A percentile compares a stretch with the other conserved stretches of the same genome.
phyloP scores from a whole-genome alignment of 2,113 vertebrate genomes.

The Lutjanus erythropterus region DNA sequence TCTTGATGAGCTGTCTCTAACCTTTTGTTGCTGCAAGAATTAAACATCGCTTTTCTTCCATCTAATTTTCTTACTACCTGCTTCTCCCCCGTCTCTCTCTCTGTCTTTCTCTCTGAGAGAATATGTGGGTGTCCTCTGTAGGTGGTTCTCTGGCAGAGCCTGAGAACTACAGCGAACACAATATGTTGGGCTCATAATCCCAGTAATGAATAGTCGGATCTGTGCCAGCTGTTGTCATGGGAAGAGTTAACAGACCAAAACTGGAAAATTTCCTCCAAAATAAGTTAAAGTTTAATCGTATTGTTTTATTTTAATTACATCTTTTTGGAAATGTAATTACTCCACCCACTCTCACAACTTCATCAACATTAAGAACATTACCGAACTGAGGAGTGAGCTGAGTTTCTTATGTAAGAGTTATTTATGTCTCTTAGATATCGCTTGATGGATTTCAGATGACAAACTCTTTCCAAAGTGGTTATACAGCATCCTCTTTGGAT shows the following conservation, averaged over 20 bases:
- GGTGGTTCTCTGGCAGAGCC: constrained; percentile 71
- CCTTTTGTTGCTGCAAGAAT: constrained; percentile 17
- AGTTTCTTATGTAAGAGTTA: neutral
- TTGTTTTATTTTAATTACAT: constrained; percentile 17
- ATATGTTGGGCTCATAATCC: constrained; percentile 52
- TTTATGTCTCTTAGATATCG: neutral
- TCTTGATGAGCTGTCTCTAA: neutral
- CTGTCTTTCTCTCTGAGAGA: constrained; percentile 22
- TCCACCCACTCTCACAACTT: neutral
- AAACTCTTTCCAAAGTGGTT: neutral
- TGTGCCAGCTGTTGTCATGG: constrained; percentile 16
- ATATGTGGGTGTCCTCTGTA: constrained; percentile 62
- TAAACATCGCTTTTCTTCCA: neutral
- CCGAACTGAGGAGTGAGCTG: neutral
- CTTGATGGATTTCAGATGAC: constrained; percentile 19
- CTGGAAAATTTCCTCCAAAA: neutral
- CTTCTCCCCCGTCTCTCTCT: neutral
- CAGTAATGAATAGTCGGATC: constrained; percentile 40
- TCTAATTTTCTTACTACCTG: constrained; percentile 18
- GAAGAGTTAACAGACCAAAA: constrained; percentile 24
- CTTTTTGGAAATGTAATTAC: constrained; percentile 6
- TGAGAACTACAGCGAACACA: constrained; percentile 47
- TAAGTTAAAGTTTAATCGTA: neutral
- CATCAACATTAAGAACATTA: neutral
- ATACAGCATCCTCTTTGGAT: neutral